phyloP scores from a whole-genome alignment of 2,888 invertebrate genomes.

The Laothoe populi region DNA sequence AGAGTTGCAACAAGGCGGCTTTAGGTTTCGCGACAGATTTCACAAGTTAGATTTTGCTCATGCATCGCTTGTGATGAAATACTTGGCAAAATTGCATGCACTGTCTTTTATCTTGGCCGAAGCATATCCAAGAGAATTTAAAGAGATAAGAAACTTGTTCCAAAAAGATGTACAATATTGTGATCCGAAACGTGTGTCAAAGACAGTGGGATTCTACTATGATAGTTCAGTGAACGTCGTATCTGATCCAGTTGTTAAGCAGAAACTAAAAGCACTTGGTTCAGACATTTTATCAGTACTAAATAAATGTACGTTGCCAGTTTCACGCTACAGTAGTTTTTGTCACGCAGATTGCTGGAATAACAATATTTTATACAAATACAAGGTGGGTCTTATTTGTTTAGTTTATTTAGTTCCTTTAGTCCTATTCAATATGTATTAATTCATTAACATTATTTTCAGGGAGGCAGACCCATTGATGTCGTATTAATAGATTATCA shows the following conservation, averaged over 20 bases:
- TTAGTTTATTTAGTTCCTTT: not conserved
- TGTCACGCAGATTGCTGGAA: slow-evolving; percentile 75
- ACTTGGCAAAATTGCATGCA: slow-evolving; percentile 69
- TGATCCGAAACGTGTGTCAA: slow-evolving; percentile 52
- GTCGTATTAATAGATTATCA: slow-evolving; percentile 65
- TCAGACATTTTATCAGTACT: slow-evolving; percentile 55
- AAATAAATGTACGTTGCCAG: slow-evolving; percentile 55
- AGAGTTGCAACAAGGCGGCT: slow-evolving; percentile 41
- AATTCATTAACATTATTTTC: slow-evolving; percentile 40
- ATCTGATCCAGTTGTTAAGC: slow-evolving; percentile 47
- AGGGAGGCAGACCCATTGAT: slow-evolving; percentile 63
- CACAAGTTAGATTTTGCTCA: slow-evolving; percentile 54
- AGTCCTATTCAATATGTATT: not conserved
- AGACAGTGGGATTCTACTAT: slow-evolving; percentile 57
- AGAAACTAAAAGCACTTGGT: slow-evolving; percentile 51
- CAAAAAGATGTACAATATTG: slow-evolving; percentile 61
- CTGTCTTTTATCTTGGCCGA: slow-evolving; percentile 59
- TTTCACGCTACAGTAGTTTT: slow-evolving; percentile 52
- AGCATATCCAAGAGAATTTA: slow-evolving; percentile 51
- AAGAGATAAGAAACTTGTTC: slow-evolving; percentile 51
- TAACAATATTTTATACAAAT: slow-evolving; percentile 64
- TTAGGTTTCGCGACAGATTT: slow-evolving; percentile 53
- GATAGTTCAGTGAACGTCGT: slow-evolving; percentile 61
- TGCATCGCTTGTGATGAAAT: slow-evolving; percentile 58
- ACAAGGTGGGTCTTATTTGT: slow-evolving; percentile 51